Percentiles rank a stretch among this genome's conserved stretches.
phyloP scores from a whole-genome alignment of 2,113 vertebrate genomes.

The Bujurquina vittata region DNA sequence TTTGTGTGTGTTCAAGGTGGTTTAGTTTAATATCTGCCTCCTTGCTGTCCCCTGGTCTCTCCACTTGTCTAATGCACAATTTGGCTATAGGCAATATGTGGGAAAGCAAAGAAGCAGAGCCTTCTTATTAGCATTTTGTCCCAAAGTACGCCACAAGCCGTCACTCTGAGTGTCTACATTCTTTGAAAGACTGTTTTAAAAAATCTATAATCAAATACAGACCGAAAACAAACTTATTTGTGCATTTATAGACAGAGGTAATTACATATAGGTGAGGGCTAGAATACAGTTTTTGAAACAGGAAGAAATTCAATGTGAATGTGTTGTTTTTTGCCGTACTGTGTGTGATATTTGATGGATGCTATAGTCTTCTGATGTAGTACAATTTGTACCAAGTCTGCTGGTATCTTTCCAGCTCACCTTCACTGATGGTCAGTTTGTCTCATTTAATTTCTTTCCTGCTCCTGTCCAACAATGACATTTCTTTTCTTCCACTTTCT shows the following conservation, averaged over 20 bases:
- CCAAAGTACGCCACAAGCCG: neutral
- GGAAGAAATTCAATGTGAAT: neutral
- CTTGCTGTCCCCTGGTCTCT: conserved; percentile 10
- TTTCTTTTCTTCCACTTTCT: conserved; percentile 24
- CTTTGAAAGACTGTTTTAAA: conserved; percentile 4
- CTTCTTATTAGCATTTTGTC: conserved; percentile 31
- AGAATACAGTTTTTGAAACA: neutral
- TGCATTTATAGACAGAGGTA: neutral
- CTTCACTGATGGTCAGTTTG: conserved; percentile 52
- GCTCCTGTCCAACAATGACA: conserved; percentile 41
- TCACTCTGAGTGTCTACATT: neutral
- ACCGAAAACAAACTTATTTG: neutral
- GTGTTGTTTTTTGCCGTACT: conserved; percentile 2
- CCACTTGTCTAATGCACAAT: conserved; percentile 71
- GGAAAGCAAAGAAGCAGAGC: conserved; percentile 45
- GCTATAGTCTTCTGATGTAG: conserved; percentile 39
- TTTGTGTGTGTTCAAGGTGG: conserved; percentile 22
- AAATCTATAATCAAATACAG: neutral
- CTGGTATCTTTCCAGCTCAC: conserved; percentile 47
- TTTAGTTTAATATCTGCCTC: conserved; percentile 61
- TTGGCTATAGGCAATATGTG: conserved; percentile 68
- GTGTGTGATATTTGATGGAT: conserved; percentile 18
- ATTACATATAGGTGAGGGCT: neutral
- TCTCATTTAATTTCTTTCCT: conserved; percentile 58
- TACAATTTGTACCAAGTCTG: conserved; percentile 46